Evolutionary conservation across 1,140 invertebrate species (phyloP).

Genomic region (Oedothorax gibbosus): DNA sequence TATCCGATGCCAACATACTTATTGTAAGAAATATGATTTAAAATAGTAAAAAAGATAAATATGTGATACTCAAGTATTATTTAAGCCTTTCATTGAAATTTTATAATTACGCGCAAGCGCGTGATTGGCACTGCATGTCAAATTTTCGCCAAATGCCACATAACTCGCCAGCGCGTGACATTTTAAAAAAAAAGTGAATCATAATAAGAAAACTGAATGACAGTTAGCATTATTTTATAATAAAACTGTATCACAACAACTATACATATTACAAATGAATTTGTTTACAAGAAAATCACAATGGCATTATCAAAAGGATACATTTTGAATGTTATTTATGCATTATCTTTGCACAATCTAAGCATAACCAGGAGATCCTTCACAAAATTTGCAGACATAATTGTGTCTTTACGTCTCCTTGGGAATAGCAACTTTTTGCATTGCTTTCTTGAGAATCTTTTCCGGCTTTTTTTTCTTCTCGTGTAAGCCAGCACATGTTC

Average conservation of each 20-base stretch:
- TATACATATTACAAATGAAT: constrained; percentile 28
- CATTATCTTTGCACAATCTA: constrained; percentile 22
- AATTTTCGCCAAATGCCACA: neutral
- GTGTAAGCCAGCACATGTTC: constrained; percentile 17
- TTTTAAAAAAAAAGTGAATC: neutral
- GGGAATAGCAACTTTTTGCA: constrained; percentile 19
- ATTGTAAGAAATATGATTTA: constrained; percentile 23
- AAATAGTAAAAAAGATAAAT: constrained; percentile 21
- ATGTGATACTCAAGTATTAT: constrained; percentile 27
- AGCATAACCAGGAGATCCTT: constrained; percentile 29
- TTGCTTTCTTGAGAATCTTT: constrained; percentile 22
- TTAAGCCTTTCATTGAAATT: constrained; percentile 20
- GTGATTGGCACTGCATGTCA: constrained; percentile 18
- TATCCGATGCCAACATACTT: constrained; percentile 13
- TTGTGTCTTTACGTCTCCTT: constrained; percentile 20
- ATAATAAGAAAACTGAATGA: constrained; percentile 7
- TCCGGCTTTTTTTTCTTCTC: constrained; percentile 30
- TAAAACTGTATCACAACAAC: neutral
- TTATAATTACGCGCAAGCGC: constrained; percentile 13
- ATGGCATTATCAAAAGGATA: constrained; percentile 22
- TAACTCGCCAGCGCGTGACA: neutral
- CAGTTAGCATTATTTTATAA: constrained; percentile 6
- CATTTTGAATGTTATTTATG: constrained; percentile 29
- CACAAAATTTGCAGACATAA: constrained; percentile 18
- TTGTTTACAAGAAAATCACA: constrained; percentile 24